Evolutionary conservation across 1,140 invertebrate genomes (phyloP).

Genomic region (Ostrea denselamellosa): DNA sequence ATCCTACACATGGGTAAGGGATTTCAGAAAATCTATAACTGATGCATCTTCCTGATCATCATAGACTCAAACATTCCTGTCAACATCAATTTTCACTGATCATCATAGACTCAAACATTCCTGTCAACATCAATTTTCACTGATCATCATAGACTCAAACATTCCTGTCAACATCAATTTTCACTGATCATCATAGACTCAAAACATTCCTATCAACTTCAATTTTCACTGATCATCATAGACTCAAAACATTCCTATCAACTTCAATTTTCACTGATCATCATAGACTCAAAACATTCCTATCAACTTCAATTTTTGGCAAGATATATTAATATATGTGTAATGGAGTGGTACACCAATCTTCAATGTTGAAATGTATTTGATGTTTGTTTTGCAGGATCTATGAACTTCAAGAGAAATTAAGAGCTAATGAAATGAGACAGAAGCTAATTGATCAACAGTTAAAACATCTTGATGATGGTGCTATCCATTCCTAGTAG

Average conservation of each 20-base stretch:
- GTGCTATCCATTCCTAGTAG: conserved; percentile 12
- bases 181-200: not conserved
- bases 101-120: too few relatives aligned
- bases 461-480: conserved; percentile 54
- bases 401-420: conserved; percentile 62
- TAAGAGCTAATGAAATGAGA: conserved; percentile 60
- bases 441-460: conserved; percentile 64
- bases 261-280: not conserved
- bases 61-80: too few relatives aligned
- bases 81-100: not conserved
- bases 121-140: too few relatives aligned
- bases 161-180: too few relatives aligned
- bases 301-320: too few relatives aligned
- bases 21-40: not conserved
- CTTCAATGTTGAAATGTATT: conserved; percentile 14
- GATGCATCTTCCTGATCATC: not conserved
- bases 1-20: not conserved
- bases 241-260: too few relatives aligned
- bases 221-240: not conserved
- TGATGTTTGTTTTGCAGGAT: conserved; percentile 51
- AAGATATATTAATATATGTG: too few relatives aligned
- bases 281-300: too few relatives aligned
- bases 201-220: too few relatives aligned
- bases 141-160: not conserved
- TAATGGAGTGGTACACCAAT: too few relatives aligned